Evolutionary conservation across 2,888 invertebrate genomes (phyloP), one percentile per base, ranked within the genome.

Genomic region (Tetropium fuscum): DNA sequence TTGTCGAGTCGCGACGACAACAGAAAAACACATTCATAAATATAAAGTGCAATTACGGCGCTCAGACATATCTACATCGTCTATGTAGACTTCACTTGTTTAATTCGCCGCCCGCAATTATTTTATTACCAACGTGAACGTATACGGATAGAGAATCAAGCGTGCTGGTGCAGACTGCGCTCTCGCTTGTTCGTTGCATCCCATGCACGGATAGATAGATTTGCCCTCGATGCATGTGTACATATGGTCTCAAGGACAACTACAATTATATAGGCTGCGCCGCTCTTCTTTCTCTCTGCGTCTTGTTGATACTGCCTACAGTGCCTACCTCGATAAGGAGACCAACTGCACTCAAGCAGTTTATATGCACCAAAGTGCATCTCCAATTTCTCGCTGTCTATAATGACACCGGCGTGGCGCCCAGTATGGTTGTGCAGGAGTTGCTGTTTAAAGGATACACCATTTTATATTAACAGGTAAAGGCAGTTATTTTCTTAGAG

Each of bases 221-320:
- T 72, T 74, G 74, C 73, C 74, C 72, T 74, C 74, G 70, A 72
- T 73, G 73, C 71, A 70, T 74, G 71, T 70, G 66, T 74, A 75
- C 77, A 78, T 74, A 75, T 76, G 78, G 76, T 76, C 74, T 77
- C 78, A 78, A 78, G 78, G 77, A 75, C 78, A 76, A 68, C 73
- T 58, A 72, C 73, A 72, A 74, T 73, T 73, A 75, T 71, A 71
- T 73, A 69, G 73, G 73, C 68, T 71, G 70, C 59, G 60, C 62
- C 41, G 44, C 64, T 67, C 63, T 65, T 63, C 62, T 53, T 62
- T 58, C 59, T 58, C 55, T 58, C 60, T 49, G 51, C 59, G 54
- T 54, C 60, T 60, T 53, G 54, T 53, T 51, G 63, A 54, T 55
- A 36, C 22, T 10, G 32, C 43, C 25, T 40, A 18, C 51, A 16